Conservation (phyloP, 2,113 vertebrate genomes). For the Xiphorhynchus elegans region DNA sequence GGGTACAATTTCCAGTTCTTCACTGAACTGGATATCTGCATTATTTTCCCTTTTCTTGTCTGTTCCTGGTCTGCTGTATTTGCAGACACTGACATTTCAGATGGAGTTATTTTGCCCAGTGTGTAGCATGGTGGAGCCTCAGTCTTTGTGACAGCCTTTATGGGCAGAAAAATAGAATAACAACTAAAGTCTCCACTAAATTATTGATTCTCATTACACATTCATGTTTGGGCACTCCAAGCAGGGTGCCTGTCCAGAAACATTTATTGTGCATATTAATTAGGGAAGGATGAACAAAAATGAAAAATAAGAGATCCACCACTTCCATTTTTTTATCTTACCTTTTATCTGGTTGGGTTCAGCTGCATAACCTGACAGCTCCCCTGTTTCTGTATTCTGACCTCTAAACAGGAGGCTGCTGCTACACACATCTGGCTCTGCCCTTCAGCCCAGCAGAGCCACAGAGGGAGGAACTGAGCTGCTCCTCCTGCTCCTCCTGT, state of each 20-base stretch:
- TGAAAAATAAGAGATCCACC: not conserved
- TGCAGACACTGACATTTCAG: not conserved
- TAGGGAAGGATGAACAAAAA: not conserved
- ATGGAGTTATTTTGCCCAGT: not conserved
- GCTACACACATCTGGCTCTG: not conserved
- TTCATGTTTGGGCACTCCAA: not conserved
- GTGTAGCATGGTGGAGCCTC: not conserved
- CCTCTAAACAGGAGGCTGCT: not conserved
- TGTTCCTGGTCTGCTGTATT: not conserved
- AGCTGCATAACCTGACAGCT: not conserved
- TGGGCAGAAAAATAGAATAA: not conserved
- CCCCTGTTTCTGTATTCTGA: not conserved
- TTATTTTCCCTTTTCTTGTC: not conserved
- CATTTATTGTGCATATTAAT: conserved; percentile 9
- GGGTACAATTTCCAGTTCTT: not conserved
- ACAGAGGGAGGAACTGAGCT: not conserved
- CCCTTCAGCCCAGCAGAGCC: not conserved
- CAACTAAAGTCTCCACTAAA: not conserved
- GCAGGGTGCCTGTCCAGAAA: not conserved
- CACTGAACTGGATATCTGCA: not conserved
- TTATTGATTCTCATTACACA: not conserved
- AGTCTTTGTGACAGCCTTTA: not conserved
- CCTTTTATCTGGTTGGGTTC: not conserved
- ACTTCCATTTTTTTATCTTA: not conserved
- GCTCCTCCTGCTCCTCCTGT: not conserved